phyloP scores from a whole-genome alignment of 2,888 invertebrate genomes.

The Oxytorus armatus region DNA sequence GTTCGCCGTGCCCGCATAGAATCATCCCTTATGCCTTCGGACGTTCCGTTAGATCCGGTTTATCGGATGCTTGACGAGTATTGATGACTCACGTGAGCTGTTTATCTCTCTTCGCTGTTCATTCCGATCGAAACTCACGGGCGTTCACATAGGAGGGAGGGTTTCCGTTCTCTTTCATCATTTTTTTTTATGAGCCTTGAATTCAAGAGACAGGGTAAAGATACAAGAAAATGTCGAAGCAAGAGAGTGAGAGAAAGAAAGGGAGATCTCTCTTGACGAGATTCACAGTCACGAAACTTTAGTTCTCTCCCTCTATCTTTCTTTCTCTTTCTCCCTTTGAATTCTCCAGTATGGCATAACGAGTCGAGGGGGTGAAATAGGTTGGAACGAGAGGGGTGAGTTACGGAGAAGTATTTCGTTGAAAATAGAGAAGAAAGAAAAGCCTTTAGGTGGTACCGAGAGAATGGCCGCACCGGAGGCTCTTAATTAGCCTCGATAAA shows the following conservation, averaged over 20 bases:
- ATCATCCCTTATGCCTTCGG: constrained; percentile 49
- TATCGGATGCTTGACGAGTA: constrained; percentile 73
- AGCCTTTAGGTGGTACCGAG: constrained; percentile 10
- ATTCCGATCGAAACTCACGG: constrained; percentile 3
- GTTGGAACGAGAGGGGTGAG: not conserved
- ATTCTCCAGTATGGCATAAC: constrained; percentile 47
- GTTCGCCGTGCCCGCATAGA: constrained; percentile 30
- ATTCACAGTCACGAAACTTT: constrained; percentile 58
- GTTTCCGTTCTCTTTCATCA: constrained; percentile 54
- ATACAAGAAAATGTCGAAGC: not conserved
- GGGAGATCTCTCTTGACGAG: constrained; percentile 54
- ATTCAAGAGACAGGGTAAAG: constrained; percentile 14
- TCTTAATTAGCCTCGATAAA: constrained; percentile 68
- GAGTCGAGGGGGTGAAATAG: constrained; percentile 41
- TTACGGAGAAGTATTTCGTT: constrained; percentile 31
- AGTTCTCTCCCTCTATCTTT: constrained; percentile 10
- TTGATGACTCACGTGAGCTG: constrained; percentile 70
- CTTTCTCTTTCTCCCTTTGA: constrained; percentile 17
- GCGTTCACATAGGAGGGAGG: constrained; percentile 32
- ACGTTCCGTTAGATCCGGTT: constrained; percentile 61
- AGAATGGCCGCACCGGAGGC: constrained; percentile 6
- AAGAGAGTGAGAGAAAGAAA: constrained; percentile 5
- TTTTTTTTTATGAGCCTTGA: constrained; percentile 43
- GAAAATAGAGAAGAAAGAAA: constrained; percentile 46
- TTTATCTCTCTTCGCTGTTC: constrained; percentile 50